Percentiles rank a stretch among this genome's conserved stretches.
phyloP scores from a whole-genome alignment of 2,113 vertebrate species.

The Heterochromis multidens region DNA sequence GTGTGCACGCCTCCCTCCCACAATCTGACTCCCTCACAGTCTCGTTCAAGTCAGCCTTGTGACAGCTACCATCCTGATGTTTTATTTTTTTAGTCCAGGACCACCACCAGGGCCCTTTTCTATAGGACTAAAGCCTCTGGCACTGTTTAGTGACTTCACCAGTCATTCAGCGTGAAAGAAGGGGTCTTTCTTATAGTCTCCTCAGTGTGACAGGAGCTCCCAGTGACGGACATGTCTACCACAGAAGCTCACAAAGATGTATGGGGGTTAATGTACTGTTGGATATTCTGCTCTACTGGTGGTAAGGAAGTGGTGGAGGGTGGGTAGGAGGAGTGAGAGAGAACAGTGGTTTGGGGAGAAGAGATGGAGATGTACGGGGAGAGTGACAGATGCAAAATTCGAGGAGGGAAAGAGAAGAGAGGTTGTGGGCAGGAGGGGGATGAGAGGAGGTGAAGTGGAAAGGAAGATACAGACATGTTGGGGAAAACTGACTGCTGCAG shows the following conservation, averaged over 20 bases:
- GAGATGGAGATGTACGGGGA: conserved; percentile 44
- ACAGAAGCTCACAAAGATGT: conserved; percentile 34
- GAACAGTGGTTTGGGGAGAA: not conserved
- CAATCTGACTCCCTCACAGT: not conserved
- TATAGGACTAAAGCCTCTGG: conserved; percentile 27
- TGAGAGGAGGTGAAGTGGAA: conserved; percentile 61
- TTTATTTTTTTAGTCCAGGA: conserved; percentile 6
- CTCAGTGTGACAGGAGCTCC: conserved; percentile 50
- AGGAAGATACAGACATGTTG: conserved; percentile 55
- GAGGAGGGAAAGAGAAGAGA: not conserved
- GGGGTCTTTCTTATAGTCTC: not conserved
- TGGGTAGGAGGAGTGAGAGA: not conserved
- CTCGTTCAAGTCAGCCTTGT: conserved; percentile 18
- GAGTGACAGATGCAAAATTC: conserved; percentile 48
- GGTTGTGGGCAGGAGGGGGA: conserved; percentile 9
- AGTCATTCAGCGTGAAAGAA: conserved; percentile 16
- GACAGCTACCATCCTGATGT: conserved; percentile 36
- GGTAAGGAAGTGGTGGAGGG: not conserved
- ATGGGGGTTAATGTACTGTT: conserved; percentile 50
- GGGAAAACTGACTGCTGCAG: conserved; percentile 56
- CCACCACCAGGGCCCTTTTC: conserved; percentile 4
- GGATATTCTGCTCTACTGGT: conserved; percentile 34
- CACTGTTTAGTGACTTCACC: conserved; percentile 29
- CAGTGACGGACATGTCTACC: conserved; percentile 19
- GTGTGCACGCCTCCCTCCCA: not conserved